Base-by-base conservation (phyloP, 2,113 vertebrate genomes). In the Ictidomys tridecemlineatus region DNA sequence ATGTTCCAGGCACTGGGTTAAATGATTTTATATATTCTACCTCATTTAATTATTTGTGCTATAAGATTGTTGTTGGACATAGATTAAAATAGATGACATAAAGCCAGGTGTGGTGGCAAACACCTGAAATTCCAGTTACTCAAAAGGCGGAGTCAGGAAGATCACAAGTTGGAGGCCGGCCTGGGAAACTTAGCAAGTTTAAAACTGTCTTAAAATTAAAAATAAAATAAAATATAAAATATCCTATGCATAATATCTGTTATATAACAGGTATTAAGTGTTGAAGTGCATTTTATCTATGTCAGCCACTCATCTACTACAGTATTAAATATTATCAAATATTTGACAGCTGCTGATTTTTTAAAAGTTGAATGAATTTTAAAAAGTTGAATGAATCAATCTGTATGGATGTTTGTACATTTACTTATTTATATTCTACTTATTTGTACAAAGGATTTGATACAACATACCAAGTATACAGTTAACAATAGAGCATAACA, bases 221-320 rank as follows among this genome's bases (percentile, higher is more conserved):
- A 91, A 76, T 34, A 95, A 61, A 91, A 76, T 34, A 51, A 65
- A 77, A 72, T 32, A 86, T 73, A 30, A 91, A 95, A n/a, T 34
- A n/a, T 70, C 45, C n/a, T 51, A 37, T 80, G 39, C 42, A 72
- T 42, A 67, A 89, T 45, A 84, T 30, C 84, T 93, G 51, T 28
- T 74, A 85, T 56, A 48, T 92, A 80, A 73, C 37, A 90, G 34
- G 17, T 48, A 37, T 45, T 61, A 93, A 79, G 89, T 95, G 28
- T 89, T 92, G 85, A 90, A 96, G 18, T 80, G n/a, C 34, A 82
- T 77, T 90, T 95, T 63, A 97, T 89, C 91, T 88, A 14, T 73
- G 58, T 56, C 70, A 84, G 69, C 30, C 73, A 34, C 5, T 96
- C 85, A 91, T 84, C n/a, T 89, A 51, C 58, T 93, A 39, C 1